Evolutionary conservation across 2,797 vertebrate genomes (phyloP).

Genomic region (Pipistrellus pipistrellus): DNA sequence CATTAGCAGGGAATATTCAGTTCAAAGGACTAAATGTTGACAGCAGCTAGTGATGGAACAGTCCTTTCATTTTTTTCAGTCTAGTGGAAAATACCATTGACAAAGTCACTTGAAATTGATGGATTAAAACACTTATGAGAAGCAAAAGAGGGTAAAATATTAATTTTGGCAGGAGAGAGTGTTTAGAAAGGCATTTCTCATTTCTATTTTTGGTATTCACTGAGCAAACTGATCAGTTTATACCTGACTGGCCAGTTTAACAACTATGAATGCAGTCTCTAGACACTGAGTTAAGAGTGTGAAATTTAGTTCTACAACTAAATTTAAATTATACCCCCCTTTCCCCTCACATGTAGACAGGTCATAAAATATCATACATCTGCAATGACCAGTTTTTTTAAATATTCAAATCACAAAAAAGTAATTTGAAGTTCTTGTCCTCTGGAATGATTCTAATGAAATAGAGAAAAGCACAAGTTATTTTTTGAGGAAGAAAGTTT

Average conservation of each 20-base stretch:
- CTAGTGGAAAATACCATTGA: conserved; percentile 55
- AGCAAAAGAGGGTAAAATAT: conserved; percentile 62
- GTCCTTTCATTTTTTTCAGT: conserved; percentile 25
- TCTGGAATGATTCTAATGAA: conserved; percentile 38
- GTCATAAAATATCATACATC: neutral
- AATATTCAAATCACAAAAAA: neutral
- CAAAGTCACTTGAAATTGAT: conserved; percentile 66
- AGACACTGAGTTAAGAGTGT: conserved; percentile 17
- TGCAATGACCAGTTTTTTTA: neutral
- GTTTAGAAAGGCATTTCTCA: neutral
- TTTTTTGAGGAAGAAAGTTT: neutral
- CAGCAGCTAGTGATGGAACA: conserved; percentile 40
- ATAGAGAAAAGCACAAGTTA: neutral
- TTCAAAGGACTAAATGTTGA: conserved; percentile 52
- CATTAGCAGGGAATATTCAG: neutral
- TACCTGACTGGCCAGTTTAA: neutral
- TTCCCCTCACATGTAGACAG: neutral
- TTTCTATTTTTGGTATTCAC: conserved; percentile 57
- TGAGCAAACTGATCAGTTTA: conserved; percentile 25
- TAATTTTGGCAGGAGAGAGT: conserved; percentile 55
- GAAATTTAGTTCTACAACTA: conserved; percentile 1
- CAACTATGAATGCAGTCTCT: neutral
- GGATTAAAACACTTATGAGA: conserved; percentile 48
- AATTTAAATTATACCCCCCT: neutral
- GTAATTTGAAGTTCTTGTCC: conserved; percentile 8